Evolutionary conservation across 2,888 invertebrate species (phyloP).

Genomic region (Polyploca ridens): DNA sequence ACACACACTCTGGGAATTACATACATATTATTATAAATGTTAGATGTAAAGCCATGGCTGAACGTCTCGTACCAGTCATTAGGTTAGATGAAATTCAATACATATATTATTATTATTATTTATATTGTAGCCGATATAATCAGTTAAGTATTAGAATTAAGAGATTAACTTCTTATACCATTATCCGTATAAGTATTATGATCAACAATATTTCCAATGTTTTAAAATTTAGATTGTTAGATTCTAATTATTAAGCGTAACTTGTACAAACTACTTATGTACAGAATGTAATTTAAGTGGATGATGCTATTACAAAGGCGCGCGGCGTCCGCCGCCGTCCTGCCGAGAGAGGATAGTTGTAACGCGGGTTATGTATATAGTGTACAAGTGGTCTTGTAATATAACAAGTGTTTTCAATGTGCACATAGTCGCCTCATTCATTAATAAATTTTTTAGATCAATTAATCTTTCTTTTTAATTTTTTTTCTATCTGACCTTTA

Average conservation of each 20-base stretch:
- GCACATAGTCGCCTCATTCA: conserved; percentile 85
- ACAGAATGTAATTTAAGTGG: conserved; percentile 67
- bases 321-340: conserved; percentile 25
- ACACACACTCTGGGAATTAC: conserved; percentile 42
- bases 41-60: conserved; percentile 70
- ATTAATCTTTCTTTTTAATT: conserved; percentile 63
- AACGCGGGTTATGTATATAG: conserved; percentile 75
- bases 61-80: conserved; percentile 78
- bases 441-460: conserved; percentile 84
- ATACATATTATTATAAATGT: conserved; percentile 47
- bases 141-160: conserved; percentile 70
- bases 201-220: conserved; percentile 82
- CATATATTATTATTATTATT: conserved; percentile 77
- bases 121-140: conserved; percentile 73
- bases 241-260: conserved; percentile 63
- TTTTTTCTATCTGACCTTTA: conserved; percentile 35
- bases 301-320: conserved; percentile 22
- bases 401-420: conserved; percentile 83
- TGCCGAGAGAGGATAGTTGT: conserved; percentile 40
- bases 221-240: conserved; percentile 70
- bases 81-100: conserved; percentile 62
- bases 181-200: conserved; percentile 81
- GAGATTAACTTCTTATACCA: conserved; percentile 80
- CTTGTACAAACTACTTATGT: conserved; percentile 82
- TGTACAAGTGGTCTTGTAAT: conserved; percentile 79